Percentiles rank a stretch among this genome's conserved stretches.
These are phyloP conservation scores for Bradypodion ventrale DNA, from an alignment of 2,797 vertebrate species.

Conservation along the genomic window DNA sequence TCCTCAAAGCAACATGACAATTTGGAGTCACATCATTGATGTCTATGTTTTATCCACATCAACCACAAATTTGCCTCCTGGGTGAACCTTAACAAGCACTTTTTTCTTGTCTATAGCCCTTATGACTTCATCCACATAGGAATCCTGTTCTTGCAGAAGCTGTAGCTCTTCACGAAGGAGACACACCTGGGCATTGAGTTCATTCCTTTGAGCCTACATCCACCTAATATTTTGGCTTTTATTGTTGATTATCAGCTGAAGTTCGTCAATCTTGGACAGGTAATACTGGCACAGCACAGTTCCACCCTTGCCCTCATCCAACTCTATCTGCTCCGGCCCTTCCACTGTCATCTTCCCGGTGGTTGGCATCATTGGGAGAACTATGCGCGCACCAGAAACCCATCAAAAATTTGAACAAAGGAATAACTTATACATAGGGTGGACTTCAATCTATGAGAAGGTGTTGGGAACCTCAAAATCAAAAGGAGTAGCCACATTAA, in stretches of 20 bases:
- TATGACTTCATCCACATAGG: conserved; percentile 97
- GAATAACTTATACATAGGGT: too few species aligned
- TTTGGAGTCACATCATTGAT: conserved; percentile 98
- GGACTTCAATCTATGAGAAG: too few species aligned
- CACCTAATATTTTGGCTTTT: conserved; percentile 97
- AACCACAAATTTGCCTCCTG: conserved; percentile 97
- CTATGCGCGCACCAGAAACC: conserved; percentile 23
- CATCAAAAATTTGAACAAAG: too few species aligned
- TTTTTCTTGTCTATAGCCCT: conserved; percentile 99
- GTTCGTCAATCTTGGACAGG: conserved; percentile 96
- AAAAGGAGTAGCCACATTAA: too few species aligned
- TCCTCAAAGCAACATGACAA: conserved; percentile 94
- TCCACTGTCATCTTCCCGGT: conserved; percentile 88
- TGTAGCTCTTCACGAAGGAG: conserved; percentile 95
- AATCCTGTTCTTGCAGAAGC: conserved; percentile 96
- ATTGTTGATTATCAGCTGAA: conserved; percentile 96
- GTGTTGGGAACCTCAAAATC: too few species aligned
- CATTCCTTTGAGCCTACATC: conserved; percentile 95
- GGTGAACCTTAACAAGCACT: conserved; percentile 97
- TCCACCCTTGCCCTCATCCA: conserved; percentile 93
- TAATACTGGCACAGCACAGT: conserved; percentile 95
- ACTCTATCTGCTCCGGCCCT: conserved; percentile 92
- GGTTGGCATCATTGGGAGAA: conserved; percentile 23
- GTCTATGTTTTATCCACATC: conserved; percentile 99
- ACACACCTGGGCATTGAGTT: conserved; percentile 98